A percentile compares a stretch with the other conserved stretches of the same genome.
These are phyloP conservation scores for Talpa occidentalis DNA, from an alignment of 2,113 vertebrate genomes.

Conservation along the genomic window DNA sequence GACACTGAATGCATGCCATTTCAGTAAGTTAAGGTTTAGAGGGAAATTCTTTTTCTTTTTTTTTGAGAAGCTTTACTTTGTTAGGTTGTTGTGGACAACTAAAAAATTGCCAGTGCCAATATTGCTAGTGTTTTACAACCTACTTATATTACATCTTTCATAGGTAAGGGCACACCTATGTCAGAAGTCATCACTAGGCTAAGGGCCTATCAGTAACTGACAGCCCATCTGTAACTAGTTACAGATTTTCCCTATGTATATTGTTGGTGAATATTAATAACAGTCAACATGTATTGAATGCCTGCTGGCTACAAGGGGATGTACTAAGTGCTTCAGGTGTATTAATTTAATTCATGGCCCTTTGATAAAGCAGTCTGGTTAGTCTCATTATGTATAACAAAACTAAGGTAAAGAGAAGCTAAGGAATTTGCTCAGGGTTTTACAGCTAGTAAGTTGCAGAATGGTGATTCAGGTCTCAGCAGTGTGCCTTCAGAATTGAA, in stretches of 20 bases:
- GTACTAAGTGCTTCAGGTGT: background rate
- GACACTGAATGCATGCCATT: background rate
- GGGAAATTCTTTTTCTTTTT: background rate
- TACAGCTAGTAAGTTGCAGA: background rate
- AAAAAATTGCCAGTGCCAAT: background rate
- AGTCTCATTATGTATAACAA: background rate
- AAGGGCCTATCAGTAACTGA: background rate
- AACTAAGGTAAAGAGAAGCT: background rate
- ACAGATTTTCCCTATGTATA: background rate
- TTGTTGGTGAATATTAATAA: background rate
- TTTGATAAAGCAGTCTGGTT: slow-evolving; percentile 4
- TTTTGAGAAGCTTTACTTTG: background rate
- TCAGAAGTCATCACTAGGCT: background rate
- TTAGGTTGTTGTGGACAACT: background rate
- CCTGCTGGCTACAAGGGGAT: background rate
- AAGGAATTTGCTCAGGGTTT: background rate
- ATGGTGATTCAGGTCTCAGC: background rate
- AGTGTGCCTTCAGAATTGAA: background rate
- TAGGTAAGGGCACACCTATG: background rate
- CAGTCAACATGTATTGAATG: background rate
- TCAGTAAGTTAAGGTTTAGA: slow-evolving; percentile 2
- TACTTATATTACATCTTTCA: background rate
- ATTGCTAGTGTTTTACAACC: background rate
- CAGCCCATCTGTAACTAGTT: background rate
- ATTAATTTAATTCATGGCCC: slow-evolving; percentile 14